These are phyloP conservation scores for Sycophaga agraensis DNA, from an alignment of 1,140 invertebrate species.

Conservation along the genomic window DNA sequence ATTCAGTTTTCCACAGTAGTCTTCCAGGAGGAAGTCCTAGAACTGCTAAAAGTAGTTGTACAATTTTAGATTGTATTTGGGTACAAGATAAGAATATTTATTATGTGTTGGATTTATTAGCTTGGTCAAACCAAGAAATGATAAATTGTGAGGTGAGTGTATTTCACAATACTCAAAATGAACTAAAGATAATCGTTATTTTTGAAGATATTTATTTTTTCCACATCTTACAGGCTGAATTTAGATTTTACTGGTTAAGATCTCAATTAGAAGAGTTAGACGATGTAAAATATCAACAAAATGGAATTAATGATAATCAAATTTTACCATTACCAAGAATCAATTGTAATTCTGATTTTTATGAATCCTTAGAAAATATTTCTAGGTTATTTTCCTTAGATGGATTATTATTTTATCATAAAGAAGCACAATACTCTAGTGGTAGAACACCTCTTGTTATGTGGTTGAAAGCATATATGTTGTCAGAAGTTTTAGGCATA, in stretches of 20 bases:
- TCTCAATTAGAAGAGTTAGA: slow-evolving; percentile 66
- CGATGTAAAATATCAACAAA: slow-evolving; percentile 47
- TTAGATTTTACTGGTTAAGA: slow-evolving; percentile 75
- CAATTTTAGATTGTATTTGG: slow-evolving; percentile 83
- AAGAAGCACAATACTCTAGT: slow-evolving; percentile 72
- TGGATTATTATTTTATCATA: slow-evolving; percentile 77
- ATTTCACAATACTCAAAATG: not conserved
- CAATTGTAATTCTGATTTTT: slow-evolving; percentile 49
- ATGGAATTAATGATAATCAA: slow-evolving; percentile 56
- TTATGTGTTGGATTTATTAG: slow-evolving; percentile 80
- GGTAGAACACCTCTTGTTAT: slow-evolving; percentile 82
- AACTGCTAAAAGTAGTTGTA: slow-evolving; percentile 48
- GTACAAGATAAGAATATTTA: slow-evolving; percentile 64
- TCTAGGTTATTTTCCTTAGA: slow-evolving; percentile 36
- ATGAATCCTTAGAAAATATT: slow-evolving; percentile 44
- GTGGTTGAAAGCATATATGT: slow-evolving; percentile 87
- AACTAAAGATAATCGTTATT: slow-evolving; percentile 20
- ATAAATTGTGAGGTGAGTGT: slow-evolving; percentile 75
- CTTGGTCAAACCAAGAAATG: slow-evolving; percentile 77
- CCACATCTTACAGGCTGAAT: slow-evolving; percentile 37
- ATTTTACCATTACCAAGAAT: slow-evolving; percentile 58
- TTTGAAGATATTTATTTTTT: not conserved
- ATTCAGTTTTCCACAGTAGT: slow-evolving; percentile 64
- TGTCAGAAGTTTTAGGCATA: slow-evolving; percentile 74
- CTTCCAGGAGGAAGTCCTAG: slow-evolving; percentile 74